Evolutionary conservation across 2,797 vertebrate genomes (phyloP), one percentile per base, ranked within the genome.

Genomic region (Ceryle rudis): DNA sequence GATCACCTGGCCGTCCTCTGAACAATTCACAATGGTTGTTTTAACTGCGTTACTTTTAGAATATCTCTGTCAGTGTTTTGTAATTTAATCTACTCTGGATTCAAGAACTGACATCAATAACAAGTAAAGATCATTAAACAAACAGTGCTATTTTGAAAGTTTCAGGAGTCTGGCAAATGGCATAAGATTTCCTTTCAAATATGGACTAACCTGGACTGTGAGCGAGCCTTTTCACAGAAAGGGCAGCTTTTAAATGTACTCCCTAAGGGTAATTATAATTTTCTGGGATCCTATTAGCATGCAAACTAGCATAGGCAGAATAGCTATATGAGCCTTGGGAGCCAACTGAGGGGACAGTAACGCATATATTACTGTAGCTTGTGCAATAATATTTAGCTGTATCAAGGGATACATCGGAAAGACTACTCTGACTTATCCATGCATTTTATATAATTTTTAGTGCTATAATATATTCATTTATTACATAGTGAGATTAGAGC

Each of bases 281-380:
- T 95, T 88, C 74, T 81, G 49, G 39, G 7, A 81, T 88, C 91
- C 52, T 49, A 90, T 90, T 95, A 93, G 88, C 66, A 89, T 95
- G 84, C 72, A 39, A 64, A 94, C 65, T 88, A 33, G 67, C 54
- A 58, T 19, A 78, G 49, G 23, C 41, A 14, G 80, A 92, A 80
- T 80, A 70, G 72, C 54, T 69, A 5, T 83, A 35, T 83, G 65
- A 92, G 61, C 81, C 52, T 79, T 6, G 13, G 81, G 72, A 92
- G 62, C 31, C 69, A 86, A n/a, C 28, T 41, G 46, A 83, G 66
- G 81, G 78, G 66, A 86, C 47, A 74, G 66, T 79, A 79, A 57
- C 10, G 23, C 74, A 92, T 80, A 62, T 49, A 62, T 93, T 92
- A 87, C 83, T 78, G 69, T 71, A 81, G 41, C 65, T 64, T 69